A percentile compares a stretch with the other conserved stretches of the same genome.
These are phyloP conservation scores for Macrosiphum euphorbiae DNA, from an alignment of 2,888 invertebrate genomes.

Conservation along the genomic window DNA sequence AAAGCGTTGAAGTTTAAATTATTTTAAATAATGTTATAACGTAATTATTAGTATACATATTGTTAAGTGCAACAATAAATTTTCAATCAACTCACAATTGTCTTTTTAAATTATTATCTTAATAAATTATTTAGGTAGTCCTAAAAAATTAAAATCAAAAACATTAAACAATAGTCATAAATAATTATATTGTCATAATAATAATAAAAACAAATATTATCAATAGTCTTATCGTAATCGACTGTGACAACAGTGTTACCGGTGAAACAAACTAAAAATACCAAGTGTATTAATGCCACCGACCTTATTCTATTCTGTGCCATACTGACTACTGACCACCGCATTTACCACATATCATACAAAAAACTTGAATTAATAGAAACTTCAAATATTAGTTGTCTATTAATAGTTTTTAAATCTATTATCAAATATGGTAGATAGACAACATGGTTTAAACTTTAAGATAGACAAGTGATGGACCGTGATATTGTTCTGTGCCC, in stretches of 20 bases:
- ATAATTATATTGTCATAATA: background rate
- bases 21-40: background rate
- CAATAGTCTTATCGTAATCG: conserved; percentile 35
- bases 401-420: too few species aligned
- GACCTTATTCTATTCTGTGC: too few species aligned
- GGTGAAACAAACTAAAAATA: background rate
- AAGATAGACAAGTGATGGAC: too few species aligned
- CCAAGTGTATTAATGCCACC: background rate
- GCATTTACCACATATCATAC: too few species aligned
- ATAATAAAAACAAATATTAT: conserved; percentile 26
- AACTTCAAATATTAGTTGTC: too few species aligned
- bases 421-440: too few species aligned
- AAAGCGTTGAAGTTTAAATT: background rate
- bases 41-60: background rate
- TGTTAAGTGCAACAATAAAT: background rate
- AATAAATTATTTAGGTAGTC: background rate
- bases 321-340: too few species aligned
- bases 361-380: too few species aligned
- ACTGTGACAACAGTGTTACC: conserved; percentile 6
- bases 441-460: too few species aligned
- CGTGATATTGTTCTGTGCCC: too few species aligned
- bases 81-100: background rate
- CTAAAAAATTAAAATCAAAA: background rate
- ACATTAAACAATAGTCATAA: background rate
- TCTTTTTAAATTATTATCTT: background rate